A percentile compares a stretch with the other conserved stretches of the same genome.
phyloP scores from a whole-genome alignment of 2,113 vertebrate genomes.

The Mormyrus lacerda region DNA sequence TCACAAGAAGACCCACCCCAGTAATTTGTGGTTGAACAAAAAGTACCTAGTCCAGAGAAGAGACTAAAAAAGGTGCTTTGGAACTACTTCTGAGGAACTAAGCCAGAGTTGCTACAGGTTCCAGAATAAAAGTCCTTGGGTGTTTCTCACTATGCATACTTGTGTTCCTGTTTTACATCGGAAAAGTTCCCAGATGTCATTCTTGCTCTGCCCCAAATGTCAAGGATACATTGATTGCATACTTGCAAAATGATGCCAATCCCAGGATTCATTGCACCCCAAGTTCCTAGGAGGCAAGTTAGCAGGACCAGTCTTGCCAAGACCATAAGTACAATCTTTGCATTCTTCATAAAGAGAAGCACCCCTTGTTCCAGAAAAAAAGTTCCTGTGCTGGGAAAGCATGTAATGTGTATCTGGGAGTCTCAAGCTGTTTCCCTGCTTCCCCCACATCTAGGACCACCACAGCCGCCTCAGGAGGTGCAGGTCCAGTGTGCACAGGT shows the following conservation, averaged over 20 bases:
- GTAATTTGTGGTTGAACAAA: background rate
- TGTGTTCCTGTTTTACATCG: background rate
- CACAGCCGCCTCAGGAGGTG: slow-evolving; percentile 83
- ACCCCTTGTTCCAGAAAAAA: background rate
- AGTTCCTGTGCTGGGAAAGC: background rate
- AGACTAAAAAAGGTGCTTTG: background rate
- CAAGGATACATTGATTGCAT: background rate
- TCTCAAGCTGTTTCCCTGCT: slow-evolving; percentile 7
- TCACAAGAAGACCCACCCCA: background rate
- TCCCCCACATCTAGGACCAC: slow-evolving; percentile 67
- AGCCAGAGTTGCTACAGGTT: background rate
- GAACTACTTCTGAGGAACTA: background rate
- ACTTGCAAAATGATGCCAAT: background rate
- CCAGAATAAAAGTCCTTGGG: background rate
- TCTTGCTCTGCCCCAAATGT: background rate
- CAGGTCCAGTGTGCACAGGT: slow-evolving; percentile 70
- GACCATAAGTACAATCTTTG: background rate
- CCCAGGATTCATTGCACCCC: background rate
- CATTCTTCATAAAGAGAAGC: background rate
- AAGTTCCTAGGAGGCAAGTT: background rate
- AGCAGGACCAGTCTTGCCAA: background rate
- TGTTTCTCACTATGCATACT: background rate
- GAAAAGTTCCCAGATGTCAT: background rate
- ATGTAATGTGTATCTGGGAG: background rate
- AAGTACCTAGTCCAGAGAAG: background rate